These are phyloP conservation scores for Axea sp. DNA, from an alignment of 2,888 invertebrate species.

Conservation along the genomic window DNA sequence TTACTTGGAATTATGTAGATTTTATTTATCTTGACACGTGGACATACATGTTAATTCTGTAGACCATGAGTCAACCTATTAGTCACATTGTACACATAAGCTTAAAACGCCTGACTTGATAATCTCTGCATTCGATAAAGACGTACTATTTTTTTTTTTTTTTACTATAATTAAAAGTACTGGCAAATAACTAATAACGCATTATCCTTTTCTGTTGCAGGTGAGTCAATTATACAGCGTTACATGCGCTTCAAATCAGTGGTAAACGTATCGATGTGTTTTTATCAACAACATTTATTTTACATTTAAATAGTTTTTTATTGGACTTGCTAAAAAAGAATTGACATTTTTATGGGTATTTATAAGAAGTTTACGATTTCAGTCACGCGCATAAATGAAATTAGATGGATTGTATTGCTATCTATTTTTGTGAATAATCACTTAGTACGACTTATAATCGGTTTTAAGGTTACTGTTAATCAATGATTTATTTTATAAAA, in stretches of 20 bases:
- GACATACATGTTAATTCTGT: slow-evolving; percentile 61
- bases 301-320: too few relatives aligned
- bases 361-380: too few relatives aligned
- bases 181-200: slow-evolving; percentile 41
- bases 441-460: too few relatives aligned
- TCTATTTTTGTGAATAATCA: too few relatives aligned
- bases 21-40: slow-evolving; percentile 63
- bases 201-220: slow-evolving; percentile 53
- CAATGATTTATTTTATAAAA: too few relatives aligned
- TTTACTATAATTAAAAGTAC: slow-evolving; percentile 37
- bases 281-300: too few relatives aligned
- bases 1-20: slow-evolving; percentile 51
- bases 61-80: slow-evolving; percentile 62
- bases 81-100: slow-evolving; percentile 54
- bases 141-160: slow-evolving; percentile 53
- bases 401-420: too few relatives aligned
- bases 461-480: too few relatives aligned
- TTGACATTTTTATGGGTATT: too few relatives aligned
- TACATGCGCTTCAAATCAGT: not conserved
- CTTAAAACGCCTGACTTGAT: slow-evolving; percentile 52
- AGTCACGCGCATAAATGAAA: too few relatives aligned
- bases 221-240: too few relatives aligned
- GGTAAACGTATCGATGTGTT: slow-evolving; percentile 13
- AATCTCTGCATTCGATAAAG: slow-evolving; percentile 53
- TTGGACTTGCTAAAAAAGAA: too few relatives aligned